phyloP scores from a whole-genome alignment of 2,113 vertebrate genomes.

The Brachyhypopomus gauderio region DNA sequence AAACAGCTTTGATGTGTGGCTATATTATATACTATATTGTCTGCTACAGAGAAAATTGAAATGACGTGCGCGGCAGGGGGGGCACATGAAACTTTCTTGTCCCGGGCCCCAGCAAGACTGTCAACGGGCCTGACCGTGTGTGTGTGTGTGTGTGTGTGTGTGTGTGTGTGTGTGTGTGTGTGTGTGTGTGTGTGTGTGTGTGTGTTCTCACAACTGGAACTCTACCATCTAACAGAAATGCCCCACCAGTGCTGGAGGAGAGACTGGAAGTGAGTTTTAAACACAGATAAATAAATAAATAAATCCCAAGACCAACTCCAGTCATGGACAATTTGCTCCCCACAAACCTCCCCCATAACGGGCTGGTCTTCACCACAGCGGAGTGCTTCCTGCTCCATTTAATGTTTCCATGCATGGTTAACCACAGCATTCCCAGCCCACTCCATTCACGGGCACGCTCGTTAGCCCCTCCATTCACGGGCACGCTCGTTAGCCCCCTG shows the following conservation, averaged over 20 bases:
- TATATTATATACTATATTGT: too few species aligned
- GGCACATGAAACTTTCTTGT: too few species aligned
- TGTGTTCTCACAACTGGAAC: neutral
- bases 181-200: slow-evolving; percentile 20
- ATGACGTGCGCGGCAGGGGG: too few species aligned
- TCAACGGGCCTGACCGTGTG: too few species aligned
- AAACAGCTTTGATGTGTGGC: too few species aligned
- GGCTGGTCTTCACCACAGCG: neutral
- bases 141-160: slow-evolving; percentile 24
- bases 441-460: neutral
- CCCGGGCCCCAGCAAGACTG: too few species aligned
- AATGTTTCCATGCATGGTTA: neutral
- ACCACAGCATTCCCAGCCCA: neutral
- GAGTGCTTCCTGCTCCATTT: neutral
- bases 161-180: neutral
- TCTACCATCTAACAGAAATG: neutral
- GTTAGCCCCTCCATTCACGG: slow-evolving; percentile 3
- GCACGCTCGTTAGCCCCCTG: neutral
- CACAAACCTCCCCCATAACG: slow-evolving; percentile 9
- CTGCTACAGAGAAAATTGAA: too few species aligned
- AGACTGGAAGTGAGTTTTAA: slow-evolving; percentile 25
- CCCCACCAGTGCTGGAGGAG: slow-evolving; percentile 6
- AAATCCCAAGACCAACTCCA: neutral
- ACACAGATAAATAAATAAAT: slow-evolving; percentile 13
- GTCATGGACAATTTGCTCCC: slow-evolving; percentile 13